These are phyloP conservation scores for Thermophis baileyi DNA, from an alignment of 2,113 vertebrate genomes.

Conservation along the genomic window DNA sequence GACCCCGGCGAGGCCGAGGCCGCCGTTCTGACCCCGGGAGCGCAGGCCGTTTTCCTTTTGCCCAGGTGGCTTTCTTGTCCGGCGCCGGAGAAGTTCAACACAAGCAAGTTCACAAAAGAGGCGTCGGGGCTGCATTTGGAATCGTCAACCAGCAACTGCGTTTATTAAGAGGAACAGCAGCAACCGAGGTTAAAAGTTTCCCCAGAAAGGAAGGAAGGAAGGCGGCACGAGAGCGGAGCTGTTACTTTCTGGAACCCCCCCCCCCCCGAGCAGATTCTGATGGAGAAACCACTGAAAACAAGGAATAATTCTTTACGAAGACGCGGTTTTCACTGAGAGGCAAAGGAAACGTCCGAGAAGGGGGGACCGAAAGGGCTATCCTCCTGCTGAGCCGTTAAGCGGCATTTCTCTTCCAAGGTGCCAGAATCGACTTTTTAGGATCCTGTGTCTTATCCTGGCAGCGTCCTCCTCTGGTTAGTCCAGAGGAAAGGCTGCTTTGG, in stretches of 20 bases:
- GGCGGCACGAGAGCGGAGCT: not conserved
- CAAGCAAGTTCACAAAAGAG: not conserved
- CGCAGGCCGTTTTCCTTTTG: too few relatives aligned
- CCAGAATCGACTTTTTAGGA: not conserved
- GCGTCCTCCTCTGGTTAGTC: not conserved
- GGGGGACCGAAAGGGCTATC: not conserved
- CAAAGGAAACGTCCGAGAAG: not conserved
- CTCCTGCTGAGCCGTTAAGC: not conserved
- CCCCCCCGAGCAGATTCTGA: not conserved
- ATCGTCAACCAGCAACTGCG: not conserved
- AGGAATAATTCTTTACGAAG: not conserved
- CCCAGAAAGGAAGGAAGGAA: not conserved
- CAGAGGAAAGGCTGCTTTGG: not conserved
- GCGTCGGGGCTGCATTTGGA: not conserved
- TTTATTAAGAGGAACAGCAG: not conserved
- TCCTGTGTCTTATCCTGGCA: too few relatives aligned
- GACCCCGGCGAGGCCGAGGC: too few relatives aligned
- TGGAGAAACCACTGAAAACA: not conserved
- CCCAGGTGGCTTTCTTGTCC: too few relatives aligned
- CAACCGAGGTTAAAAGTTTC: not conserved
- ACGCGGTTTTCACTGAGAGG: not conserved
- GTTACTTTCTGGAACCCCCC: not conserved
- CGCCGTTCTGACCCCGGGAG: not conserved
- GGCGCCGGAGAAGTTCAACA: too few relatives aligned
- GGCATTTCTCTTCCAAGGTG: not conserved